Evolutionary conservation across 23 tunicate genomes (phyloP).

Genomic region (Diplosoma virens): DNA sequence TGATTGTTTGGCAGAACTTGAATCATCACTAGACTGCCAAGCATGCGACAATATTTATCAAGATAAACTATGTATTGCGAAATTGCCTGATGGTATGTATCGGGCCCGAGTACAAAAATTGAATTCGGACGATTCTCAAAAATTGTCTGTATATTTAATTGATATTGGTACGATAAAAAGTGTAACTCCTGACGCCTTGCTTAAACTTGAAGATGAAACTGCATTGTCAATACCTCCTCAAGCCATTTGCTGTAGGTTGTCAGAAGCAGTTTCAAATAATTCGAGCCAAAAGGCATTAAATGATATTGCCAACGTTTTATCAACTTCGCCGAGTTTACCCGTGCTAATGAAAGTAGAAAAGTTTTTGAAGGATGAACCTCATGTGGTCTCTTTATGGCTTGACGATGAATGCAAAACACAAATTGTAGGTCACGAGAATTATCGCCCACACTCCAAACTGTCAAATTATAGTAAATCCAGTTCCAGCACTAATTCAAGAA

Average conservation of each 20-base stretch:
- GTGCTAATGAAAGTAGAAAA: slow-evolving; percentile 29
- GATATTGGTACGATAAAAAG: slow-evolving; percentile 26
- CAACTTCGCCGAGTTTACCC: not conserved
- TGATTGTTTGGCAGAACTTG: not conserved
- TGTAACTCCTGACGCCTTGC: slow-evolving; percentile 2
- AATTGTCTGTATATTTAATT: slow-evolving; percentile 37
- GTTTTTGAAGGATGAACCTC: slow-evolving; percentile 23
- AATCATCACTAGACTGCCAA: not conserved
- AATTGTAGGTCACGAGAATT: slow-evolving; percentile 1
- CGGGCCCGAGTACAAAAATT: slow-evolving; percentile 30
- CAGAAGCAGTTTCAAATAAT: not conserved
- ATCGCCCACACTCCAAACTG: not conserved
- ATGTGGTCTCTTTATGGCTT: slow-evolving; percentile 37
- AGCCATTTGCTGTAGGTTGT: slow-evolving; percentile 47
- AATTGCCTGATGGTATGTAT: not conserved
- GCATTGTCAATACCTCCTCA: slow-evolving; percentile 44
- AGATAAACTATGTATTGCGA: slow-evolving; percentile 36
- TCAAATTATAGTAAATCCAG: no score
- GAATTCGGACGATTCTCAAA: slow-evolving; percentile 3
- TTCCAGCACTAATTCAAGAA: no score
- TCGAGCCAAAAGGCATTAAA: not conserved
- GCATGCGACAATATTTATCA: slow-evolving; percentile 19
- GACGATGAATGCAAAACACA: not conserved
- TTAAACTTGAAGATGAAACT: slow-evolving; percentile 36
- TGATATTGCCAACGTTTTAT: not conserved